Evolutionary conservation across 1,140 invertebrate species (phyloP).

Genomic region (Linepithema humile): DNA sequence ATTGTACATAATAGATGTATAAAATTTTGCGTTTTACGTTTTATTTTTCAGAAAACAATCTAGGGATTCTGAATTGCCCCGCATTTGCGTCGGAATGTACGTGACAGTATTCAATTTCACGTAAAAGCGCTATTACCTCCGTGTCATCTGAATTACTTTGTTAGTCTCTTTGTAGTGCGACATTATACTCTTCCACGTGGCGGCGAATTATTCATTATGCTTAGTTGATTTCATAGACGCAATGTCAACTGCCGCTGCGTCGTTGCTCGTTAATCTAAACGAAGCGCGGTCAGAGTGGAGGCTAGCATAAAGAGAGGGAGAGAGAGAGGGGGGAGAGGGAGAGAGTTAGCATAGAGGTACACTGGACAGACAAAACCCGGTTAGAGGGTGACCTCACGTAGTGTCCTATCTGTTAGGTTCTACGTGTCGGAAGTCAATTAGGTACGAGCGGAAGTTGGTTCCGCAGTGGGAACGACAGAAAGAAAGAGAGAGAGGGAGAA

Average conservation of each 20-base stretch:
- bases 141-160: neutral
- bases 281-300: neutral
- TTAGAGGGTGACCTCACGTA: constrained; percentile 19
- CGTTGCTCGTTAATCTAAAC: constrained; percentile 19
- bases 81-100: neutral
- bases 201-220: neutral
- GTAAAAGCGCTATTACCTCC: neutral
- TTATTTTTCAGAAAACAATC: no score
- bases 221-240: constrained; percentile 15
- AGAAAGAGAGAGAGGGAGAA: neutral
- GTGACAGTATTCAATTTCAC: neutral
- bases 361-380: constrained; percentile 21
- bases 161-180: neutral
- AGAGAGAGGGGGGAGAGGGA: neutral
- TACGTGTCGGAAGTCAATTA: constrained; percentile 71
- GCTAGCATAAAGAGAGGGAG: neutral
- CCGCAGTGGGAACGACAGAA: neutral
- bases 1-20: neutral
- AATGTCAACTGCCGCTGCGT: neutral
- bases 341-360: neutral
- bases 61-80: neutral
- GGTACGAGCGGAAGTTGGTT: constrained; percentile 60
- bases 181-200: neutral
- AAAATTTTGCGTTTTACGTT: no score
- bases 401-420: constrained; percentile 32